These are phyloP conservation scores for Tonatia bakeri DNA, from an alignment of 2,113 vertebrate species.

Conservation along the genomic window DNA sequence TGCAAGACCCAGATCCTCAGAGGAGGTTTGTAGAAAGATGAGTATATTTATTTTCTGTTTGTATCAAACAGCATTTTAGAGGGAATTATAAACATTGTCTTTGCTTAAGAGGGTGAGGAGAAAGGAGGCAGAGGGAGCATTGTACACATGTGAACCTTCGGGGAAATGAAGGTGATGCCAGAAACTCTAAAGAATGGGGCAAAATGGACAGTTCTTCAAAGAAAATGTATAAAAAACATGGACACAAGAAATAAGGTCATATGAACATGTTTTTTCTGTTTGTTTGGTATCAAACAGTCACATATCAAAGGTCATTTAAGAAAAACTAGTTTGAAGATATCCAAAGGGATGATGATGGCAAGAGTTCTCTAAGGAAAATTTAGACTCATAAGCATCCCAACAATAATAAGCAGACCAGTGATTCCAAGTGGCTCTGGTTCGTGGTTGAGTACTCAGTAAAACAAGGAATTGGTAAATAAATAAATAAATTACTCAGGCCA, in stretches of 20 bases:
- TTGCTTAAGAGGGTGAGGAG: not conserved
- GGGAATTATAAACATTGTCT: not conserved
- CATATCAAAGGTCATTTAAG: not conserved
- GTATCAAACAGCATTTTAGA: not conserved
- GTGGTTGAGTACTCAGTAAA: not conserved
- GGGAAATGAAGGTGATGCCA: not conserved
- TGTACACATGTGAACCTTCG: not conserved
- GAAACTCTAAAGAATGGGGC: not conserved
- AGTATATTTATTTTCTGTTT: not conserved
- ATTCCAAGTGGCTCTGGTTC: not conserved
- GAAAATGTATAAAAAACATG: not conserved
- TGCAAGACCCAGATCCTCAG: not conserved
- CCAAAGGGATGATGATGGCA: not conserved
- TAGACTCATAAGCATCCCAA: not conserved
- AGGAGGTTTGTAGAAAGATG: not conserved
- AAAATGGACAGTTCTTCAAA: not conserved
- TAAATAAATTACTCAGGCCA: not conserved
- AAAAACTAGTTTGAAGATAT: not conserved
- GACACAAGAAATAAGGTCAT: not conserved
- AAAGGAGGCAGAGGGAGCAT: not conserved
- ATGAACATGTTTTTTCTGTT: not conserved
- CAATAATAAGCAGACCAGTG: not conserved
- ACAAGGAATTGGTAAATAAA: not conserved
- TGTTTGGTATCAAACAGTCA: not conserved
- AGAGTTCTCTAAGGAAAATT: not conserved